A percentile compares a stretch with the other conserved stretches of the same genome.
Conservation (phyloP, 1,140 invertebrate species). For the Tachypleus tridentatus region DNA sequence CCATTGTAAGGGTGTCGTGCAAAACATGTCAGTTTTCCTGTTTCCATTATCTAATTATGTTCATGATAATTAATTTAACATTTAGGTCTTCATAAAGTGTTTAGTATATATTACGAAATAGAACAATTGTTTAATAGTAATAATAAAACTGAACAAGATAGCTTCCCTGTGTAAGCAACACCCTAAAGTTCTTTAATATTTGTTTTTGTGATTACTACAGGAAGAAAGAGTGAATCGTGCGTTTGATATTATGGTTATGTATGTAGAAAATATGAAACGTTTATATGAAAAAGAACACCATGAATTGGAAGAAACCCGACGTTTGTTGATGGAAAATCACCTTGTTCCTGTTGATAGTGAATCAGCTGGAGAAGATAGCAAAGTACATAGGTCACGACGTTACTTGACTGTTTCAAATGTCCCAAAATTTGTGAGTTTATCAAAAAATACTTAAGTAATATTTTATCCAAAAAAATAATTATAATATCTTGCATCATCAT, state of each 20-base stretch:
- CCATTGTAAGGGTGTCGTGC: too few species aligned
- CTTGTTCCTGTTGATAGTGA: slow-evolving; percentile 11
- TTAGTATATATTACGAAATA: too few species aligned
- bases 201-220: slow-evolving; percentile 25
- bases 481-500: too few species aligned
- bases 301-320: slow-evolving; percentile 36
- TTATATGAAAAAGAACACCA: slow-evolving; percentile 34
- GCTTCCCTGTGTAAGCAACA: too few species aligned
- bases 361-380: slow-evolving; percentile 7
- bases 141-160: too few species aligned
- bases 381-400: slow-evolving; percentile 4
- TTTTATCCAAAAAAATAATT: too few species aligned
- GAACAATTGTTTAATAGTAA: too few species aligned
- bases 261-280: slow-evolving; percentile 41
- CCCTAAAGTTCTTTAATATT: neutral
- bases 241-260: slow-evolving; percentile 40
- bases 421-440: slow-evolving; percentile 9
- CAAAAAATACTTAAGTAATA: too few species aligned
- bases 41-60: too few species aligned
- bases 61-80: too few species aligned
- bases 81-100: too few species aligned
- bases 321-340: slow-evolving; percentile 13
- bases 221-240: slow-evolving; percentile 40
- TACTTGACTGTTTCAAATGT: slow-evolving; percentile 5
- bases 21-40: too few species aligned